Evolutionary conservation across 2,888 invertebrate genomes (phyloP).

Genomic region (Taphrorychus bicolor): DNA sequence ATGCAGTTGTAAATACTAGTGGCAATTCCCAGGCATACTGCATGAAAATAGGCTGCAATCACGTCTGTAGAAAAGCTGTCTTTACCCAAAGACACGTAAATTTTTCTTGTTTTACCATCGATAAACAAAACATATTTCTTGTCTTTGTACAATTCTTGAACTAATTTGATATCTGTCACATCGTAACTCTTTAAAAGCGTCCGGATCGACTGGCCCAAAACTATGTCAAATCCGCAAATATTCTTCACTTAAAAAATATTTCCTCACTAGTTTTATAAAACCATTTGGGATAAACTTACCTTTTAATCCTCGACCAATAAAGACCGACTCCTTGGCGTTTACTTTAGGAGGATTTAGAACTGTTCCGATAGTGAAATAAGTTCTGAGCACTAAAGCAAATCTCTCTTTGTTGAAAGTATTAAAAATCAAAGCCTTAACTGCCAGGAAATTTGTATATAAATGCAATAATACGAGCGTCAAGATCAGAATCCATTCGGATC

Average conservation of each 20-base stretch:
- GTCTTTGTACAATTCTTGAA: constrained; percentile 61
- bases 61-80: constrained; percentile 64
- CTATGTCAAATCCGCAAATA: constrained; percentile 69
- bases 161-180: constrained; percentile 55
- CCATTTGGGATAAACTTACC: constrained; percentile 45
- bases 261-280: background rate
- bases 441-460: constrained; percentile 85
- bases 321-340: constrained; percentile 76
- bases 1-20: constrained; percentile 55
- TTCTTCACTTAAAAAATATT: constrained; percentile 62
- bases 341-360: constrained; percentile 69
- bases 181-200: constrained; percentile 39
- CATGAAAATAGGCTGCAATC: constrained; percentile 75
- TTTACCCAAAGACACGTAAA: constrained; percentile 66
- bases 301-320: constrained; percentile 63
- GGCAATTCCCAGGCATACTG: constrained; percentile 64
- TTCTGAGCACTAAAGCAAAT: constrained; percentile 72
- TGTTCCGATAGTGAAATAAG: constrained; percentile 69
- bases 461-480: constrained; percentile 77
- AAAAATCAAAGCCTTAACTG: constrained; percentile 81
- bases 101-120: constrained; percentile 58
- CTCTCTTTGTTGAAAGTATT: constrained; percentile 83
- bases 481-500: constrained; percentile 78
- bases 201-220: constrained; percentile 66
- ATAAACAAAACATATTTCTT: constrained; percentile 66